Conservation (phyloP, 2,888 invertebrate genomes). For the Neoaliturus tenellus region DNA sequence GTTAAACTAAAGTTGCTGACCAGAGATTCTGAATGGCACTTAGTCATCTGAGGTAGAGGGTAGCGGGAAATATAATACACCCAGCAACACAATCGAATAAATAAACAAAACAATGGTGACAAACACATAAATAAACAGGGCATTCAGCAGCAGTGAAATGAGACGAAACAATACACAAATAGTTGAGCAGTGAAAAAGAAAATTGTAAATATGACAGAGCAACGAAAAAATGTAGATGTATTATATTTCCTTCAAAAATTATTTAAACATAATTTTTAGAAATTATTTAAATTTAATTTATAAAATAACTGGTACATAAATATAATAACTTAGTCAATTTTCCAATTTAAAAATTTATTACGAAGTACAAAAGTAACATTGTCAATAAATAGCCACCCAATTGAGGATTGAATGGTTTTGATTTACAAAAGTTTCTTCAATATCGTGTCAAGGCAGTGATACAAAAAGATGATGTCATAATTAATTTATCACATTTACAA, state of each 20-base stretch:
- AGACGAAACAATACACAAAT: background rate
- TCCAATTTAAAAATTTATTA: background rate
- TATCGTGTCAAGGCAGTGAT: background rate
- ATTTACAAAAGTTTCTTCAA: background rate
- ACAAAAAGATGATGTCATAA: background rate
- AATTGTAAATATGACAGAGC: background rate
- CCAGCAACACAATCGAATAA: slow-evolving; percentile 15
- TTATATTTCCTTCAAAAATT: slow-evolving; percentile 38
- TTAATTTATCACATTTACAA: background rate
- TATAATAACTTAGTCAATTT: background rate
- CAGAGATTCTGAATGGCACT: slow-evolving; percentile 46
- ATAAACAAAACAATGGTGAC: slow-evolving; percentile 1
- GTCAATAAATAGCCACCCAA: too few species aligned
- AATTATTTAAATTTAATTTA: background rate
- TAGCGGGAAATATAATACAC: slow-evolving; percentile 45
- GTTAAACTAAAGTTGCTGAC: slow-evolving; percentile 33
- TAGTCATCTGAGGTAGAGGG: slow-evolving; percentile 34
- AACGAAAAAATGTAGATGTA: slow-evolving; percentile 31
- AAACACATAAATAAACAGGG: slow-evolving; percentile 26
- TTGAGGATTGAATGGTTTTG: too few species aligned
- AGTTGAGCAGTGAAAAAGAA: background rate
- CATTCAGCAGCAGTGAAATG: background rate
- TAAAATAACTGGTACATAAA: background rate
- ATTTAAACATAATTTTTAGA: background rate
- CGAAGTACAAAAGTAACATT: background rate